Percentiles rank a stretch among this genome's conserved stretches.
These are phyloP conservation scores for Rugalucina vietnamica DNA, from an alignment of 2,888 invertebrate species.

Conservation along the genomic window DNA sequence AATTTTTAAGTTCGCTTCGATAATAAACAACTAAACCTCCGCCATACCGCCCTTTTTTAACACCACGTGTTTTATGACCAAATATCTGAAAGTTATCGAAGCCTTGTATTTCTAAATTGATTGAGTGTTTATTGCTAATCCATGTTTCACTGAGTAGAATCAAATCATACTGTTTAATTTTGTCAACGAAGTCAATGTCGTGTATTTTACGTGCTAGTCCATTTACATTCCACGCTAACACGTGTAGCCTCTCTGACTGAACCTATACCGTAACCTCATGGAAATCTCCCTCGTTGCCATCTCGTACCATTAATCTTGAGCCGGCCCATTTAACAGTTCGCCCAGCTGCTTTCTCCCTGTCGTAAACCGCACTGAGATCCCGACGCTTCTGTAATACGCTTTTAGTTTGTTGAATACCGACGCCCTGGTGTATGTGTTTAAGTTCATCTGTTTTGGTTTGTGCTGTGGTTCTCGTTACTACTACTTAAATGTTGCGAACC, in stretches of 20 bases:
- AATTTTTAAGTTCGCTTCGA: background rate
- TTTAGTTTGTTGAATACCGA: constrained; percentile 15
- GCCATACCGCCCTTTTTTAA: background rate
- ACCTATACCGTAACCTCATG: no score
- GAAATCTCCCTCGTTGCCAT: no score
- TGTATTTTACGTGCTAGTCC: no score
- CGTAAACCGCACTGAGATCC: background rate
- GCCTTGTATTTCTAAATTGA: background rate
- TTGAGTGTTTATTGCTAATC: background rate
- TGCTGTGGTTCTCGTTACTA: no score
- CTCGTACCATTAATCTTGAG: no score
- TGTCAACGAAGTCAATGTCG: no score
- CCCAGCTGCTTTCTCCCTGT: constrained; percentile 4
- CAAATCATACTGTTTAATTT: no score
- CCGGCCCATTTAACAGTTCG: no score
- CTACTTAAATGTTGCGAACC: no score
- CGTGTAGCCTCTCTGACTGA: no score
- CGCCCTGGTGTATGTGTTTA: background rate
- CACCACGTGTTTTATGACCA: background rate
- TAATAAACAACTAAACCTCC: constrained; percentile 1
- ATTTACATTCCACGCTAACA: no score
- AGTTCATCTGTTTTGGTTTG: no score
- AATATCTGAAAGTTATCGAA: background rate
- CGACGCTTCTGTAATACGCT: background rate
- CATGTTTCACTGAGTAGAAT: background rate